Evolutionary conservation across 1,140 invertebrate species (phyloP).

Genomic region (Camponotus pennsylvanicus): DNA sequence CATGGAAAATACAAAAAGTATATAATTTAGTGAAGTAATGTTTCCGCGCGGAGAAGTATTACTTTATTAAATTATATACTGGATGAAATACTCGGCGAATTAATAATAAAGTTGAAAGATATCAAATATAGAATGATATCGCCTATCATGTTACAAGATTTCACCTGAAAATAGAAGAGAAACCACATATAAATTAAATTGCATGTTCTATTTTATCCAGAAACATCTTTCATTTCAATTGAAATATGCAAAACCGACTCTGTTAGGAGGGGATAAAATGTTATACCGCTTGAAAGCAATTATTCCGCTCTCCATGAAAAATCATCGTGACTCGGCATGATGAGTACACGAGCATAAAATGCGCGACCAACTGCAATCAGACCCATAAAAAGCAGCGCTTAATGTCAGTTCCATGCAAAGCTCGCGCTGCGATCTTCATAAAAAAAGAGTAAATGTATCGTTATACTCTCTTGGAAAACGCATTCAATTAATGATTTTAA

Average conservation of each 20-base stretch:
- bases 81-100: neutral
- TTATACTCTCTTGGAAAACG: constrained; percentile 21
- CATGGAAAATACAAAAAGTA: neutral
- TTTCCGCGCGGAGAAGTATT: neutral
- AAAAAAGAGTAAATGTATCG: constrained; percentile 27
- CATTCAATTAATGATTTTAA: constrained; percentile 43
- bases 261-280: neutral
- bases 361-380: neutral
- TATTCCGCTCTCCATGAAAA: constrained; percentile 19
- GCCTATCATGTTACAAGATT: neutral
- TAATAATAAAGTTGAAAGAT: constrained; percentile 19
- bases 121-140: neutral
- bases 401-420: constrained; percentile 52
- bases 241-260: neutral
- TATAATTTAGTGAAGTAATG: too few relatives aligned
- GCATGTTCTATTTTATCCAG: neutral
- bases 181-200: too few relatives aligned
- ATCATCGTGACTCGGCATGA: constrained; percentile 22
- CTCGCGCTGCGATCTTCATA: neutral
- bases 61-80: neutral
- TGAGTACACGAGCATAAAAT: constrained; percentile 35
- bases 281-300: constrained; percentile 24
- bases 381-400: constrained; percentile 40
- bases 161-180: neutral
- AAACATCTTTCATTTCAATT: neutral